Base-by-base conservation (phyloP, 2,888 invertebrate species). In the Aplocera efformata region DNA sequence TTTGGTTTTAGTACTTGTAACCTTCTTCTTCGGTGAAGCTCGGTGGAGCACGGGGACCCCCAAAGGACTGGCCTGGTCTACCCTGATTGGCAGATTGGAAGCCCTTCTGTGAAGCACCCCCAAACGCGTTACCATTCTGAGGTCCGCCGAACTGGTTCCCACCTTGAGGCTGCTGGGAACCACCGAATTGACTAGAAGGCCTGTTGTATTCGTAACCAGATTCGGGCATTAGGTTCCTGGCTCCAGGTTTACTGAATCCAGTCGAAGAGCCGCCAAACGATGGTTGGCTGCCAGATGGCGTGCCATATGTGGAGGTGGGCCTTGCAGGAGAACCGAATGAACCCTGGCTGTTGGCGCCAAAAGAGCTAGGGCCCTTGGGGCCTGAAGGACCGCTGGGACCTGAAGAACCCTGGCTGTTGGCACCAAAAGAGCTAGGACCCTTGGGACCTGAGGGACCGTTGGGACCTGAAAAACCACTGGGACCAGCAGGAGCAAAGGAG, bases 21-120 rank as follows among this genome's bases (percentile, higher is more conserved):
- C 88, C 88, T 58, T 84, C 84, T 48, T 84, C 73, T 27, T 75
- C 60, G 50, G 67, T 79, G 63, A 82, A 88, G 58, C 84, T 86
- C 0, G 88, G 82, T 1, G 82, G 85, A 33, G 83, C 83, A 10
- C 80, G 75, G n/a, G 85, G 78, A 23, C 74, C 80, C 36, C 71
- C 70, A 33, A 86, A 86, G 39, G 48, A 54, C 37, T 70, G 63
- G 3, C 57, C 55, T 10, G 65, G 53, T 21, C 58, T 47, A 8
- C 48, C 35, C 23, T 57, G 56, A 28, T 48, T 46, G 20, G 48
- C 34, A 21, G 55, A 27, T 1, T 51, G 52, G 28, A 53, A 53
- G 7, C 46, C 46, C 9, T 47, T 29, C 36, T 56, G 60, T 8
- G 50, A 9, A 32, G 13, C 2, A 17, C 13, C 13, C 2, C 13